These are phyloP conservation scores for Sthenelais limicola DNA, from an alignment of 2,888 invertebrate genomes.

Conservation along the genomic window DNA sequence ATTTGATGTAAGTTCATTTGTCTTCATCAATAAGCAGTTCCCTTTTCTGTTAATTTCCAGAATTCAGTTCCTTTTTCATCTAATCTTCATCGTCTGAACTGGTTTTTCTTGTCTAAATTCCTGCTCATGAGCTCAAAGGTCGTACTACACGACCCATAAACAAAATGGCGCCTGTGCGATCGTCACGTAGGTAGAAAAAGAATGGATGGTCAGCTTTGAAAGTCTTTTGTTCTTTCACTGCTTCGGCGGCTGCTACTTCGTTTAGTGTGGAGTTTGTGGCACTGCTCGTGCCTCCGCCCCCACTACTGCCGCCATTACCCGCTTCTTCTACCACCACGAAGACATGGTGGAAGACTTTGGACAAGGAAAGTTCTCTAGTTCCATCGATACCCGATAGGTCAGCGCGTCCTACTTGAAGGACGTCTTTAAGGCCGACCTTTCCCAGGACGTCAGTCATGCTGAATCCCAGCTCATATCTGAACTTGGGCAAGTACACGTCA, in stretches of 20 bases:
- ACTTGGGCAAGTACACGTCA: constrained; percentile 54
- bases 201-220: constrained; percentile 54
- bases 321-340: constrained; percentile 52
- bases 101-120: too few relatives aligned
- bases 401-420: constrained; percentile 49
- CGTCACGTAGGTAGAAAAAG: constrained; percentile 53
- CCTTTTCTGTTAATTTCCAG: too few relatives aligned
- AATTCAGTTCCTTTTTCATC: too few relatives aligned
- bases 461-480: constrained; percentile 52
- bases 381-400: constrained; percentile 52
- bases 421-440: constrained; percentile 51
- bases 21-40: too few relatives aligned
- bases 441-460: constrained; percentile 49
- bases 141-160: constrained; percentile 53
- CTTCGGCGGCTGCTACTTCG: constrained; percentile 43
- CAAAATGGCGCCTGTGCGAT: constrained; percentile 53
- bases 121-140: too few relatives aligned
- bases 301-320: constrained; percentile 12
- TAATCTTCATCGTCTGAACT: too few relatives aligned
- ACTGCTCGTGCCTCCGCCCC: constrained; percentile 18
- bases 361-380: constrained; percentile 49
- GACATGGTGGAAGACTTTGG: constrained; percentile 53
- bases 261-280: constrained; percentile 42
- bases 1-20: too few relatives aligned
- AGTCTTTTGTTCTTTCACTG: constrained; percentile 44